These are phyloP conservation scores for Heptranchias perlo DNA, from an alignment of 2,113 vertebrate species.

Conservation along the genomic window DNA sequence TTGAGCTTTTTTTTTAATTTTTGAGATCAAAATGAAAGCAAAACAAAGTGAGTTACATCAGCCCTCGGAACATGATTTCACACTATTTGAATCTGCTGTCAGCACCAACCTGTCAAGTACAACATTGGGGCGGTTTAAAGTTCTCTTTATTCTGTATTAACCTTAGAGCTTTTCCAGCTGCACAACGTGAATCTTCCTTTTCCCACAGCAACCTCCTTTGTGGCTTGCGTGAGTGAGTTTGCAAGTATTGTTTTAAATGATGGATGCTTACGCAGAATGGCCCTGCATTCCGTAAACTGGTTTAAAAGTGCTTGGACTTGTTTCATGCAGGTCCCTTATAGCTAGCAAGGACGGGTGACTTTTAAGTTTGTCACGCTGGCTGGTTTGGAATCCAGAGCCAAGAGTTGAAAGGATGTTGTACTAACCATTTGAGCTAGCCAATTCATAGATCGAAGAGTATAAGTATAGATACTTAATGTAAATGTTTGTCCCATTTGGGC, in stretches of 20 bases:
- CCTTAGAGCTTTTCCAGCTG: not conserved
- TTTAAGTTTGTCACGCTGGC: not conserved
- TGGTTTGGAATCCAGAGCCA: not conserved
- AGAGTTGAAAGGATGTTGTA: not conserved
- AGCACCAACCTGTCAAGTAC: not conserved
- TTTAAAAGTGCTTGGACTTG: not conserved
- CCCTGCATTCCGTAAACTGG: not conserved
- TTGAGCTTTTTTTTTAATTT: not conserved
- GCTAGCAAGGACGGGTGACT: not conserved
- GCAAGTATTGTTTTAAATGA: too few species aligned
- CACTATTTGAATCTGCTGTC: not conserved
- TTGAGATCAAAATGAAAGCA: not conserved
- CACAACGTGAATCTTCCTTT: not conserved
- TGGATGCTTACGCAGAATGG: too few species aligned
- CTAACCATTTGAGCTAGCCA: not conserved
- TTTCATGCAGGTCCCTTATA: constrained; percentile 20
- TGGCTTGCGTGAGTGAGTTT: not conserved
- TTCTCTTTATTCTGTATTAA: not conserved
- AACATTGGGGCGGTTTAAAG: not conserved
- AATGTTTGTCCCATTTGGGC: not conserved
- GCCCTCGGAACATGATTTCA: not conserved
- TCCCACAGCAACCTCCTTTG: not conserved
- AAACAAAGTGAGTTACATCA: not conserved
- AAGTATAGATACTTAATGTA: not conserved
- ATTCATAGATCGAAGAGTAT: not conserved